Conservation (phyloP, 2,113 vertebrate species). For the Callipepla californica region DNA sequence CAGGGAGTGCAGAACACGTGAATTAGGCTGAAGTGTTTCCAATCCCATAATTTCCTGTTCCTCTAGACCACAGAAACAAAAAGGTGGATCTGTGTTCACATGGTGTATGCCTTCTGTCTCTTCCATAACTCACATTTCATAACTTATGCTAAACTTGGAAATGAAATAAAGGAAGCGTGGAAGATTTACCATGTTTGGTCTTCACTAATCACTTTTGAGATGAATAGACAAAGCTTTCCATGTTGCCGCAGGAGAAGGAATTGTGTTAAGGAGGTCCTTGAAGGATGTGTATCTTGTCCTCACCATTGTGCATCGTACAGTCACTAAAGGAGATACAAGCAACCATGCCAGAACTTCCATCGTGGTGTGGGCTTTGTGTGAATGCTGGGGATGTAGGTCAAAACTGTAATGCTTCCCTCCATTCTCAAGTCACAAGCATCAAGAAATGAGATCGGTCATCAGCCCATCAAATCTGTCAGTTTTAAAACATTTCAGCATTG, state of each 20-base stretch:
- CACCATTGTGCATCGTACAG: neutral
- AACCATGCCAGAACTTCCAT: neutral
- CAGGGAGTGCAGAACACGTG: neutral
- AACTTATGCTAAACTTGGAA: neutral
- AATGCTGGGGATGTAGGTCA: neutral
- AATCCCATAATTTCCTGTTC: neutral
- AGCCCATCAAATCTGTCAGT: neutral
- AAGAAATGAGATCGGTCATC: neutral
- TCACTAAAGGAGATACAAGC: neutral
- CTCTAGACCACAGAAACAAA: neutral
- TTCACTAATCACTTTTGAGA: neutral
- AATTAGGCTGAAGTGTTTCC: neutral
- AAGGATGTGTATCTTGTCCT: neutral
- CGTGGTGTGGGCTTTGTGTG: fast-evolving
- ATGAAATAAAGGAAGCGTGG: neutral
- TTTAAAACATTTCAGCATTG: neutral
- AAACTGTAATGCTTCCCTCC: neutral
- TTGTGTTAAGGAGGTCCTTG: neutral
- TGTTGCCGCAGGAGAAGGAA: neutral
- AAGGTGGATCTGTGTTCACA: fast-evolving
- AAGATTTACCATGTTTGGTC: neutral
- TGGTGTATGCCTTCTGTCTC: neutral
- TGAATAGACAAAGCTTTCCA: neutral
- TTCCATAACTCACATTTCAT: neutral
- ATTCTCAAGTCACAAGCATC: neutral